phyloP scores from a whole-genome alignment of 2,113 vertebrate species.

The Cisticola juncidis region DNA sequence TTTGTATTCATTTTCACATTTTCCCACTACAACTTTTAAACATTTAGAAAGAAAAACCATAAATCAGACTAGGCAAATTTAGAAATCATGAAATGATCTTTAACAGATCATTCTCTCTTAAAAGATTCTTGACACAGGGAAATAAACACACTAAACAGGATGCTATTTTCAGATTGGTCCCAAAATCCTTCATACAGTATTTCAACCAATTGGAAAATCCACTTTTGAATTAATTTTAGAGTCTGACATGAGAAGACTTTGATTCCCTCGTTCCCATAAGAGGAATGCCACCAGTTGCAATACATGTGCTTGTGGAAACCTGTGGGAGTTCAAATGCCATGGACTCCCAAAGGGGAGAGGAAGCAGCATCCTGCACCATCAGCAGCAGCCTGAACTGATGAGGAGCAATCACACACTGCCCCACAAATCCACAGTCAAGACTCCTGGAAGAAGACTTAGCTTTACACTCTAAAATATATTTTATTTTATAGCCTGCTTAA shows the following conservation, averaged over 20 bases:
- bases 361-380: not conserved
- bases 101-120: not conserved
- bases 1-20: not conserved
- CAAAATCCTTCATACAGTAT: not conserved
- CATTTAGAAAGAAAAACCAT: not conserved
- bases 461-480: not conserved
- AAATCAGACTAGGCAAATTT: not conserved
- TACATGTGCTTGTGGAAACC: not conserved
- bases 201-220: slow-evolving; percentile 11
- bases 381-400: rapidly evolving
- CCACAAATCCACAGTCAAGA: not conserved
- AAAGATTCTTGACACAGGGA: slow-evolving; percentile 24
- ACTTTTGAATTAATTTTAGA: slow-evolving; percentile 34
- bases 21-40: slow-evolving; percentile 44
- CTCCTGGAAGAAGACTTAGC: not conserved
- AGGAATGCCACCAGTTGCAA: not conserved
- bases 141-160: slow-evolving; percentile 45
- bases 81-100: slow-evolving; percentile 1
- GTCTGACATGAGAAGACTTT: slow-evolving; percentile 52
- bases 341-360: not conserved
- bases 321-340: not conserved
- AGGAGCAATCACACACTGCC: rapidly evolving
- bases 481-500: not conserved
- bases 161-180: slow-evolving; percentile 51
- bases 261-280: slow-evolving; percentile 29